A percentile compares a stretch with the other conserved stretches of the same genome.
phyloP scores from a whole-genome alignment of 2,888 invertebrate species.

The Apeira syringaria region DNA sequence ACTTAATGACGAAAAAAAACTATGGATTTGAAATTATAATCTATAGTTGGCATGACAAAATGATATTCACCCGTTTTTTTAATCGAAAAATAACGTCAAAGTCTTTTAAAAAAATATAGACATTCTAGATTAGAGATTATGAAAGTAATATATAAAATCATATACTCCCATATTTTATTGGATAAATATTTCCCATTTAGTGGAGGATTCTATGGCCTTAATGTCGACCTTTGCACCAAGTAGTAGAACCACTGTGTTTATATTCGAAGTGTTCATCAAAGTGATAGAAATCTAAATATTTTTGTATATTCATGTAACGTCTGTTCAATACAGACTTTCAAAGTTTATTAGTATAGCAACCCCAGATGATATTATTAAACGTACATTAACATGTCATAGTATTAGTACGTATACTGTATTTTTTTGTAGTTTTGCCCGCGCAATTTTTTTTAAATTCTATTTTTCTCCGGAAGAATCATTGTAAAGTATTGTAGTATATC shows the following conservation, averaged over 20 bases:
- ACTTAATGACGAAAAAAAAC: too few relatives aligned
- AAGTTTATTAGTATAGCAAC: slow-evolving; percentile 52
- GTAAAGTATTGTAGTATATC: too few relatives aligned
- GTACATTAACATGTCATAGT: slow-evolving; percentile 27
- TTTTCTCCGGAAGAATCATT: too few relatives aligned
- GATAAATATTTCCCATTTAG: slow-evolving; percentile 28
- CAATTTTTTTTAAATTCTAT: too few relatives aligned
- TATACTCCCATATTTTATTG: slow-evolving; percentile 31
- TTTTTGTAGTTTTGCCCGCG: too few relatives aligned
- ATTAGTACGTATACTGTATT: too few relatives aligned
- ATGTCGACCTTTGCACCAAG: slow-evolving; percentile 44
- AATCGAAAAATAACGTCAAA: too few relatives aligned
- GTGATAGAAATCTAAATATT: slow-evolving; percentile 75
- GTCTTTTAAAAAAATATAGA: not conserved
- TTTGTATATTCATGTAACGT: slow-evolving; percentile 62
- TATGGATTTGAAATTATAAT: too few relatives aligned
- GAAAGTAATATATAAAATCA: slow-evolving; percentile 12
- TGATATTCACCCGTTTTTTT: too few relatives aligned
- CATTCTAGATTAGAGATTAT: not conserved
- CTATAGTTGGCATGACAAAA: too few relatives aligned
- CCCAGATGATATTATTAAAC: slow-evolving; percentile 22
- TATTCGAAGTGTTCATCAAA: slow-evolving; percentile 78
- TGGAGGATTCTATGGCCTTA: slow-evolving; percentile 36
- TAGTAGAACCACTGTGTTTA: slow-evolving; percentile 71
- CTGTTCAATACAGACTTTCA: slow-evolving; percentile 45